phyloP scores from a whole-genome alignment of 2,113 vertebrate species.

The Leptodactylus fuscus region DNA sequence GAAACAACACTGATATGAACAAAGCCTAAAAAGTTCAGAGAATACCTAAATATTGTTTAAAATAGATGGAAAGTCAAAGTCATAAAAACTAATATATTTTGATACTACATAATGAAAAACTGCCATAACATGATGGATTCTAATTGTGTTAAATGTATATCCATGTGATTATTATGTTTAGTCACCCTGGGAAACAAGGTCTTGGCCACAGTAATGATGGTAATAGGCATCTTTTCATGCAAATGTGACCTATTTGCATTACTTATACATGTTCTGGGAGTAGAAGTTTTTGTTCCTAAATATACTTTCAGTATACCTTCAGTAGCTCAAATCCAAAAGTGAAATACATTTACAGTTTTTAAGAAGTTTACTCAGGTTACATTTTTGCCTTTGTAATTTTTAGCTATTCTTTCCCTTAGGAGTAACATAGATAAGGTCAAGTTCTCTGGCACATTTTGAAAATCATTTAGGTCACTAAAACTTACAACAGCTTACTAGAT shows the following conservation, averaged over 20 bases:
- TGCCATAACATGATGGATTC: neutral
- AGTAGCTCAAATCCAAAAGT: neutral
- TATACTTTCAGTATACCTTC: neutral
- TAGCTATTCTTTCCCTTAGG: too few relatives aligned
- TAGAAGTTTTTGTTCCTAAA: neutral
- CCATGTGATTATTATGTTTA: neutral
- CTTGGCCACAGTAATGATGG: neutral
- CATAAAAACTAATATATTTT: neutral
- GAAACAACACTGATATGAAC: neutral
- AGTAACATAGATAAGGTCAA: neutral
- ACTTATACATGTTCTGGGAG: neutral
- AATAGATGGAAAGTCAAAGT: neutral
- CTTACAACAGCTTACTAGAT: too few relatives aligned
- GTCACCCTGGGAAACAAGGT: neutral
- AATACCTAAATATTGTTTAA: neutral
- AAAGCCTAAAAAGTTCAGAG: neutral
- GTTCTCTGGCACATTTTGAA: neutral
- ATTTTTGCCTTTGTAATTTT: neutral
- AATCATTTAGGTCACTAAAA: neutral
- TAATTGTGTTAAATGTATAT: slow-evolving; percentile 1
- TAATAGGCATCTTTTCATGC: neutral
- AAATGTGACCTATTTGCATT: slow-evolving; percentile 8
- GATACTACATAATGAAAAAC: neutral
- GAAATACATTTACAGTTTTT: neutral
- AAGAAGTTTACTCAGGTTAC: neutral